Evolutionary conservation across 2,888 invertebrate genomes (phyloP), one percentile per base, ranked within the genome.

Genomic region (Torymus auratus): DNA sequence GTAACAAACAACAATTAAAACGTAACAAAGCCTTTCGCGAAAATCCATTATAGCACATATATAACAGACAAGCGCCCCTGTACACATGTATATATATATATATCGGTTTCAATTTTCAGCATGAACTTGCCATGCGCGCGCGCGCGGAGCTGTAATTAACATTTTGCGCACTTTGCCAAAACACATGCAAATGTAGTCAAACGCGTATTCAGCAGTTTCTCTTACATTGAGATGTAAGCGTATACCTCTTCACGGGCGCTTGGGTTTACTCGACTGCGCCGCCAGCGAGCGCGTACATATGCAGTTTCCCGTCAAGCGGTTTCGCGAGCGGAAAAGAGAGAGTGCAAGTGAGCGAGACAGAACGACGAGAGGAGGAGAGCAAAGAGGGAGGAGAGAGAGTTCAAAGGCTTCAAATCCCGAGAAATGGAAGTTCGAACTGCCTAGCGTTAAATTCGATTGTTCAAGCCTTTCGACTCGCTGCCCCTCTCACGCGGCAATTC

Each of bases 371-470:
- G 7, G 28, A 56, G 12, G 69, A 12, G 12, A n/a, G 60, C 12
- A 12, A 52, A 17, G 11, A 52, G n/a, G 15, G 61, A 10, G 53
- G 13, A 73, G 20, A 14, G 65, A 52, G 52, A 65, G 52, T 52
- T 28, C 62, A 72, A 61, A 72, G 71, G 52, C 23, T 53, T 53
- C 53, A 53, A 53, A 72, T 72, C 53, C 17, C 53, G 14, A 53
- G 61, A 60, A 62, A 53, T 61, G 52, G 23, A 52, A 61, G 53
- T 23, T 52, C 61, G 62, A n/a, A 23, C 61, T 20, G 12, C n/a
- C 20, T 61, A n/a, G 64, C 61, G 65, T 74, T 65, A 65, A 73
- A 74, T 58, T 74, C 65, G 65, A 74, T 74, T 74, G 41, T 74
- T 74, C 50, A 56, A 65, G 56, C 65, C n/a, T 65, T 58, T 56